Conservation (phyloP, 1,140 invertebrate genomes). For the Ceratitis capitata region DNA sequence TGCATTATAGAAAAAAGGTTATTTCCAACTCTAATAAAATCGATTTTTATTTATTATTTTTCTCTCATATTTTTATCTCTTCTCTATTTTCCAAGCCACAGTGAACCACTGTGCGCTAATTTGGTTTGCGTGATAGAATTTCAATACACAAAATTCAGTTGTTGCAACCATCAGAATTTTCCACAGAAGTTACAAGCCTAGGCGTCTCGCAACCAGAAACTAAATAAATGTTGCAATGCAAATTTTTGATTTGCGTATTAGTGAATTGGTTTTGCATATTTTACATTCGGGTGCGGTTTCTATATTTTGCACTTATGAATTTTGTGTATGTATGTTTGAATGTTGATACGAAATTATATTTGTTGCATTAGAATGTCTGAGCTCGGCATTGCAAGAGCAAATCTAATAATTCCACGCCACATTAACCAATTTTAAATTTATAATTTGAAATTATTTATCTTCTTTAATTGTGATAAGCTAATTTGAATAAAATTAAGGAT, state of each 20-base stretch:
- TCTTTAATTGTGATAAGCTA: no score
- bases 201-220: neutral
- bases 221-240: constrained; percentile 9
- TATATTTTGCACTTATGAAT: neutral
- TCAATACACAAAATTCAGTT: neutral
- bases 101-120: neutral
- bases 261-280: neutral
- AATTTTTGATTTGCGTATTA: neutral
- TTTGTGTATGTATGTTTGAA: neutral
- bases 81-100: no score
- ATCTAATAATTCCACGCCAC: no score
- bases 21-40: neutral
- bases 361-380: no score
- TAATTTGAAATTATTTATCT: no score
- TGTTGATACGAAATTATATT: no score
- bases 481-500: no score
- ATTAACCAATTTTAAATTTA: no score
- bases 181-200: neutral
- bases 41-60: neutral
- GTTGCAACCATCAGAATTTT: neutral
- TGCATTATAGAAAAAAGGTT: no score
- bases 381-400: no score
- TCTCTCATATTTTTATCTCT: no score
- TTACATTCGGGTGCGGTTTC: neutral
- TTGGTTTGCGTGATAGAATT: constrained; percentile 33